Conservation (phyloP, 2,888 invertebrate species). For the Pantelozetes paolii region DNA sequence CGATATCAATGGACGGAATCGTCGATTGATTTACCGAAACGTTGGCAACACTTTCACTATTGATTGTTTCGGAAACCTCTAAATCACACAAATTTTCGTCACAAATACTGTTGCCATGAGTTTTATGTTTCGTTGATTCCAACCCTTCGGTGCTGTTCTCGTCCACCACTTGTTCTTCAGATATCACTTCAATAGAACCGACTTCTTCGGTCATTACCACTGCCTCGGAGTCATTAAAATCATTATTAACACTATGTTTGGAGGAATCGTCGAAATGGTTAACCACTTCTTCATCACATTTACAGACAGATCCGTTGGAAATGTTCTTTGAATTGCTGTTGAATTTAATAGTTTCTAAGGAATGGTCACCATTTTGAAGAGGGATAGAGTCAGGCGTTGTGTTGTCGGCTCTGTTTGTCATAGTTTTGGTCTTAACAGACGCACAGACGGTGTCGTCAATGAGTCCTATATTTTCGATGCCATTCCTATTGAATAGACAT, state of each 20-base stretch:
- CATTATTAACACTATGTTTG: neutral
- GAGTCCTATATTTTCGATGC: slow-evolving; percentile 20
- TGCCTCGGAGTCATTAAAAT: neutral
- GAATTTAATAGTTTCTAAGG: no score
- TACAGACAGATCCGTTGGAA: neutral
- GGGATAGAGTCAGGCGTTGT: neutral
- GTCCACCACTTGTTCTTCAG: slow-evolving; percentile 27
- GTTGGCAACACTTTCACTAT: neutral
- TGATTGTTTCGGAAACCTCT: neutral
- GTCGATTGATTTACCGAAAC: neutral
- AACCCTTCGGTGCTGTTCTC: neutral
- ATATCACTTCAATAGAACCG: slow-evolving; percentile 5
- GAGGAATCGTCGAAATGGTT: neutral
- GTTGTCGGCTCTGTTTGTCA: neutral
- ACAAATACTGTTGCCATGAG: slow-evolving; percentile 23
- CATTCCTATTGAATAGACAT: slow-evolving; percentile 15
- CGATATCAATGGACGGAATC: neutral
- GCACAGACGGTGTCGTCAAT: slow-evolving; percentile 15
- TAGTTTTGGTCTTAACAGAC: neutral
- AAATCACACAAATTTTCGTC: neutral
- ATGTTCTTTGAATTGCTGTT: neutral
- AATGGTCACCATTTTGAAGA: slow-evolving; percentile 15
- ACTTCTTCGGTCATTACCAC: slow-evolving; percentile 8
- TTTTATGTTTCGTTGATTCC: neutral
- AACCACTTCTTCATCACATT: neutral